phyloP scores from a whole-genome alignment of 2,888 invertebrate species.

The Xestia c-nigrum region DNA sequence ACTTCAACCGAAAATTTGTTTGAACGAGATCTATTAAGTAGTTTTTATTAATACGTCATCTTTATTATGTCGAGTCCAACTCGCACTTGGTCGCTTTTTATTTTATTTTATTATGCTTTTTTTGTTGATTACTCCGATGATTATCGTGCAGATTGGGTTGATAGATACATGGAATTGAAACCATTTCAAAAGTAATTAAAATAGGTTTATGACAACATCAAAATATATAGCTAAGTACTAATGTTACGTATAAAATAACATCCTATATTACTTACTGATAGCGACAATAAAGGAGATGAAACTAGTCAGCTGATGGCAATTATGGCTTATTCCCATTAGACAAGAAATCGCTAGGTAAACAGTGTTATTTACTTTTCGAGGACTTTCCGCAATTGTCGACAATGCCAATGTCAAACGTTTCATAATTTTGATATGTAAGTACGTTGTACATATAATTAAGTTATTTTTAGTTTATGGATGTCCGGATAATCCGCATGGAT shows the following conservation, averaged over 20 bases:
- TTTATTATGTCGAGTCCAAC: too few relatives aligned
- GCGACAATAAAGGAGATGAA: conserved; percentile 7
- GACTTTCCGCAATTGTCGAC: conserved; percentile 40
- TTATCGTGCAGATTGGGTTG: neutral
- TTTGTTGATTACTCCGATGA: neutral
- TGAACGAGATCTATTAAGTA: too few relatives aligned
- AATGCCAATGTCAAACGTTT: conserved; percentile 12
- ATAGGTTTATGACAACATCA: neutral
- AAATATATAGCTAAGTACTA: neutral
- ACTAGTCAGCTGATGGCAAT: conserved; percentile 1
- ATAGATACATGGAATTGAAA: too few relatives aligned
- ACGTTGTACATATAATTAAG: neutral
- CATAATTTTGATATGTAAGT: conserved; percentile 14
- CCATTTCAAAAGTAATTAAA: neutral
- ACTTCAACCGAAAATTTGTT: too few relatives aligned
- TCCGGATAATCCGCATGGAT: neutral
- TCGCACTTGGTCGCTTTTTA: too few relatives aligned
- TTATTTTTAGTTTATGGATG: neutral
- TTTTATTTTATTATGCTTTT: neutral
- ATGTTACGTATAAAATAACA: conserved; percentile 5
- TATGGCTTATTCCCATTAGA: conserved; percentile 32
- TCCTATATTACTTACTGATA: neutral
- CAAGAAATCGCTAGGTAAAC: conserved; percentile 27
- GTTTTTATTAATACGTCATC: too few relatives aligned
- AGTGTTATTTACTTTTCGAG: conserved; percentile 18